Conservation (phyloP, 2,797 vertebrate genomes). For the Scomberomorus guttatus region DNA sequence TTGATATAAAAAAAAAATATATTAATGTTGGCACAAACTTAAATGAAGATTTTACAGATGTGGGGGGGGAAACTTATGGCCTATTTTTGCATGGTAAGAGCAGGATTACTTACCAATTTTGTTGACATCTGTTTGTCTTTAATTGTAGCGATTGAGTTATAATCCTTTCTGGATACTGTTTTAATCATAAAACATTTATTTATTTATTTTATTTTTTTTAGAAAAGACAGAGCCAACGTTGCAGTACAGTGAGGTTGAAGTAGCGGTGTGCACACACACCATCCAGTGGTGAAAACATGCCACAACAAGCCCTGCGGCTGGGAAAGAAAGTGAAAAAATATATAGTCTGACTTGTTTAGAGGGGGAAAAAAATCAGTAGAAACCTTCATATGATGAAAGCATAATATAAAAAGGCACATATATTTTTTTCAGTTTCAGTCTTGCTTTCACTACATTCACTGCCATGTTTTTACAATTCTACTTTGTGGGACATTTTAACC, state of each 20-base stretch:
- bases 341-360: neutral
- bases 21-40: neutral
- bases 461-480: neutral
- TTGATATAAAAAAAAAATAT: neutral
- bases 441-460: conserved; percentile 6
- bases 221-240: neutral
- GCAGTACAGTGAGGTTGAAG: conserved; percentile 28
- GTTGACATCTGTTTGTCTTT: neutral
- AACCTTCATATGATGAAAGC: conserved; percentile 32
- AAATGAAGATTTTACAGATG: neutral
- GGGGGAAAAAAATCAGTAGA: neutral
- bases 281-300: conserved; percentile 60
- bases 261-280: conserved; percentile 25
- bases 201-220: neutral
- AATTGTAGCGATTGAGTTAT: neutral
- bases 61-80: neutral
- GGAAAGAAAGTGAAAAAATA: neutral
- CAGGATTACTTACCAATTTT: neutral
- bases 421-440: neutral
- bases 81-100: neutral
- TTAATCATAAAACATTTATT: neutral
- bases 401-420: conserved; percentile 10
- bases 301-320: conserved; percentile 15
- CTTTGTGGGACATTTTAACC: neutral
- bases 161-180: neutral